Evolutionary conservation across 2,113 vertebrate genomes (phyloP).

Genomic region (Dermatemys mawii): DNA sequence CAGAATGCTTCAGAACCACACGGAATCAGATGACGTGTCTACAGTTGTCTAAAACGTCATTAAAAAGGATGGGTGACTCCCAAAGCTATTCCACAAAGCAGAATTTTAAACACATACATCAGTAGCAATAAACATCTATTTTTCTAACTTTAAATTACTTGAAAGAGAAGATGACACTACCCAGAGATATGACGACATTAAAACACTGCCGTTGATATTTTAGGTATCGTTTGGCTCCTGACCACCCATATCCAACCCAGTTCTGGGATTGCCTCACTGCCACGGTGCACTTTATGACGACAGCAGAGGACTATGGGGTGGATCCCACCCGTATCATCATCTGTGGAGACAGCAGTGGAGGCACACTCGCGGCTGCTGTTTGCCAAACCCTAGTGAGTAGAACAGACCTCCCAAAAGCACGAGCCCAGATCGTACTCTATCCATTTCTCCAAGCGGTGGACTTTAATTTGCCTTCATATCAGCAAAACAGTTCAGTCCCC

Average conservation of each 20-base stretch:
- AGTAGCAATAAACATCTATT: not conserved
- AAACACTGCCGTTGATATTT: not conserved
- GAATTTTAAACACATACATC: not conserved
- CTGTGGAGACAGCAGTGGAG: constrained; percentile 84
- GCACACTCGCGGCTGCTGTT: constrained; percentile 70
- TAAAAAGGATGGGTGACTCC: not conserved
- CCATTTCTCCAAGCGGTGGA: constrained; percentile 77
- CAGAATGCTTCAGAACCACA: too few species aligned
- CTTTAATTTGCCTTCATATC: constrained; percentile 76
- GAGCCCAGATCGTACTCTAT: constrained; percentile 85
- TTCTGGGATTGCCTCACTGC: constrained; percentile 80
- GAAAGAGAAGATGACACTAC: not conserved
- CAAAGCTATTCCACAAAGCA: not conserved
- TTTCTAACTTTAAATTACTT: not conserved
- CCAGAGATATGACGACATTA: not conserved
- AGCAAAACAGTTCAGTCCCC: constrained; percentile 78
- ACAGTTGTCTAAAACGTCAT: not conserved
- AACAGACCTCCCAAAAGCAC: constrained; percentile 75
- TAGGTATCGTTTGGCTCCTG: constrained; percentile 83
- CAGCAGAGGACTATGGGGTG: constrained; percentile 78
- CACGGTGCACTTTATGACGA: constrained; percentile 81
- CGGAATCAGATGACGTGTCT: not conserved
- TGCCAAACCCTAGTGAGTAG: constrained; percentile 78
- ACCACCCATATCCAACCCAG: constrained; percentile 75
- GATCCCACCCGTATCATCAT: constrained; percentile 75